Conservation (phyloP, 2,797 vertebrate genomes). For the Tokudaia muenninki region DNA sequence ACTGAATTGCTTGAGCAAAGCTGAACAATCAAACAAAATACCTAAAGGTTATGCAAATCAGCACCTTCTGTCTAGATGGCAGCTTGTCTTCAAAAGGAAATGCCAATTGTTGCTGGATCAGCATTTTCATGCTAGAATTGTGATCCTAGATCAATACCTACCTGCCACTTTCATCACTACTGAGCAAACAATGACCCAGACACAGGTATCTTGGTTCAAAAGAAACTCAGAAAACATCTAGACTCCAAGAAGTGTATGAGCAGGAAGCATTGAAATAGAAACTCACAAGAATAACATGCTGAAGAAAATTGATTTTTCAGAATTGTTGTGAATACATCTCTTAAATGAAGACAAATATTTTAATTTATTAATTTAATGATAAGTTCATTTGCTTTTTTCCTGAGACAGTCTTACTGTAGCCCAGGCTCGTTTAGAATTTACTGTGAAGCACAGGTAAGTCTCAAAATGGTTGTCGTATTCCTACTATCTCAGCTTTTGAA, state of each 20-base stretch:
- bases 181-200: neutral
- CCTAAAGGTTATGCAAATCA: neutral
- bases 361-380: neutral
- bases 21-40: neutral
- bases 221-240: neutral
- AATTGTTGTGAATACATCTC: neutral
- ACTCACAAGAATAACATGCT: neutral
- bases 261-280: neutral
- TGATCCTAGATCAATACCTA: conserved; percentile 6
- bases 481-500: neutral
- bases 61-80: neutral
- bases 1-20: neutral
- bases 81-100: neutral
- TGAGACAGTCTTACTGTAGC: neutral
- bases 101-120: neutral
- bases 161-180: neutral
- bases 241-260: neutral
- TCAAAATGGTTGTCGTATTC: too few species aligned
- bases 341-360: neutral
- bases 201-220: neutral
- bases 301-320: neutral
- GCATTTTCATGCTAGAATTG: neutral
- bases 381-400: neutral
- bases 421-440: too few species aligned
- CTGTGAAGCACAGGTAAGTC: too few species aligned